phyloP scores from a whole-genome alignment of 2,888 invertebrate genomes.

The Drosophila phalerata region DNA sequence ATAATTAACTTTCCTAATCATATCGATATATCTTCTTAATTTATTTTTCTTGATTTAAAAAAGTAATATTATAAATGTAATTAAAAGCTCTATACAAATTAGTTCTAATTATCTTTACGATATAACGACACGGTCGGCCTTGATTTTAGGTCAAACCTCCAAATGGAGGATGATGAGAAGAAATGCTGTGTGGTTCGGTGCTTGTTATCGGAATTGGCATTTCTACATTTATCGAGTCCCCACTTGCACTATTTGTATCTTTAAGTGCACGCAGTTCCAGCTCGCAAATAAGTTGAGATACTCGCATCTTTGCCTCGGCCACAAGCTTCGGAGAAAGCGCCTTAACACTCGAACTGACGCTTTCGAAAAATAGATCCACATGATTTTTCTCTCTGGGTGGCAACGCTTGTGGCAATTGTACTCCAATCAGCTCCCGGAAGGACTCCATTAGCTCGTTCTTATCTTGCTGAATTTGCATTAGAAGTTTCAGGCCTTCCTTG shows the following conservation, averaged over 20 bases:
- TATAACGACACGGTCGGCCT: constrained; percentile 1
- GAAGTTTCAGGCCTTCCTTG: constrained; percentile 48
- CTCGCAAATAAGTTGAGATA: constrained; percentile 73
- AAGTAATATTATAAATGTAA: constrained; percentile 30
- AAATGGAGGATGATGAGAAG: constrained; percentile 24
- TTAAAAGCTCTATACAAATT: constrained; percentile 38
- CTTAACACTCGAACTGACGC: constrained; percentile 76
- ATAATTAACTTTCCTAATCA: not conserved
- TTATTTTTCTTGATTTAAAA: constrained; percentile 25
- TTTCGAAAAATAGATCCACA: constrained; percentile 75
- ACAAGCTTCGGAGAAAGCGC: constrained; percentile 70
- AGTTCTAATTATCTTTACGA: constrained; percentile 12
- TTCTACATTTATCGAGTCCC: constrained; percentile 20
- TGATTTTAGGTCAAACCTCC: constrained; percentile 30
- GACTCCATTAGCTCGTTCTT: constrained; percentile 83
- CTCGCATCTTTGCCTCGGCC: constrained; percentile 77
- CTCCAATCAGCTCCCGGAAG: constrained; percentile 83
- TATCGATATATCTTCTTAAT: constrained; percentile 22
- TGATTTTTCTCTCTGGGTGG: constrained; percentile 76
- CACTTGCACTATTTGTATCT: constrained; percentile 43
- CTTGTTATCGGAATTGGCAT: not conserved
- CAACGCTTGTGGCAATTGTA: constrained; percentile 43
- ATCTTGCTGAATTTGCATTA: constrained; percentile 63
- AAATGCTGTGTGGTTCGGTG: constrained; percentile 16
- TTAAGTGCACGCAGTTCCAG: constrained; percentile 65